Evolutionary conservation across 2,797 vertebrate genomes (phyloP).

Genomic region (Aplochiton taeniatus): DNA sequence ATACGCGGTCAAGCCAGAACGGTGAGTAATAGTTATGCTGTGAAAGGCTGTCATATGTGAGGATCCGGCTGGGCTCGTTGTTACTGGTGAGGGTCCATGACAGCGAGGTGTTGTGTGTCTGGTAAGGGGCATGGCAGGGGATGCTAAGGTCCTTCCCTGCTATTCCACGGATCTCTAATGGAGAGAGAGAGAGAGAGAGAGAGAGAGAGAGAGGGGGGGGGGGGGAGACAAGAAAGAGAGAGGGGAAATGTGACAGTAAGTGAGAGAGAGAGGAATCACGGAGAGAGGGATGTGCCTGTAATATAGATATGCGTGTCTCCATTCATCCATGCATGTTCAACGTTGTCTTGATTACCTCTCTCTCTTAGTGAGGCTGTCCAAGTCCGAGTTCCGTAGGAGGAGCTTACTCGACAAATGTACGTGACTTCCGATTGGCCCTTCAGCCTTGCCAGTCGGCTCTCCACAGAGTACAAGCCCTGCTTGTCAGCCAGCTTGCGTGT

Average conservation of each 20-base stretch:
- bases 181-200: conserved; percentile 3
- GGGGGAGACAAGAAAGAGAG: conserved; percentile 6
- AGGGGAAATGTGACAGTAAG: background rate
- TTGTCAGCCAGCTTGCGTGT: conserved; percentile 57
- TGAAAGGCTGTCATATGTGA: conserved; percentile 61
- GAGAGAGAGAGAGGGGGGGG: conserved; percentile 1
- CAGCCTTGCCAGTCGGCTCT: conserved; percentile 67
- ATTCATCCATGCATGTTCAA: too few relatives aligned
- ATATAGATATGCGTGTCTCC: background rate
- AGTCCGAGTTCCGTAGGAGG: conserved; percentile 49
- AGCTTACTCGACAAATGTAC: conserved; percentile 72
- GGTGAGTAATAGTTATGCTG: conserved; percentile 19
- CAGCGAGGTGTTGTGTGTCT: conserved; percentile 60
- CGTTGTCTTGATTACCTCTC: conserved; percentile 55
- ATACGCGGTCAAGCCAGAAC: conserved; percentile 52
- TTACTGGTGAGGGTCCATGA: conserved; percentile 67
- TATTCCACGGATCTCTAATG: conserved; percentile 48
- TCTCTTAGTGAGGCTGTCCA: conserved; percentile 72
- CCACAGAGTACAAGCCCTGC: conserved; percentile 62
- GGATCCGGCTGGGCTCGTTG: conserved; percentile 50
- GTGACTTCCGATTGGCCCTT: conserved; percentile 50
- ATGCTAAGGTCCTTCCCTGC: conserved; percentile 66
- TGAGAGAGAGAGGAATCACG: background rate
- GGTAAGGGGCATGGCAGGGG: conserved; percentile 64
- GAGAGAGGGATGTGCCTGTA: background rate